Percentiles rank a stretch among this genome's conserved stretches.
These are phyloP conservation scores for Gavia stellata DNA, from an alignment of 2,113 vertebrate species.

Conservation along the genomic window DNA sequence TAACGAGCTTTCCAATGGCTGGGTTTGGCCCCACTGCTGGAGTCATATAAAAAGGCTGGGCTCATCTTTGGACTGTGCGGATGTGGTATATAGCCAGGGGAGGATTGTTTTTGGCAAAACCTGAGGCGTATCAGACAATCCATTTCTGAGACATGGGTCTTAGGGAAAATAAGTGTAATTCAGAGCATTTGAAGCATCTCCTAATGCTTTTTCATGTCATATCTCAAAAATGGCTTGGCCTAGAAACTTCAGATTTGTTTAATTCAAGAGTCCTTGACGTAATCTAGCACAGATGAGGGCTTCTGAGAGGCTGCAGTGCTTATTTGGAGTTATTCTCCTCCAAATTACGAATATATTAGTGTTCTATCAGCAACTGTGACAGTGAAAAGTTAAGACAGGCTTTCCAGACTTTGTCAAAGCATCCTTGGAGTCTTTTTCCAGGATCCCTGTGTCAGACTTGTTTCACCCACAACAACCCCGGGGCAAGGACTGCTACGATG, in stretches of 20 bases:
- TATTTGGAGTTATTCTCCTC: constrained; percentile 57
- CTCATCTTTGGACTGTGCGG: neutral
- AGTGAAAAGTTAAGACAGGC: constrained; percentile 6
- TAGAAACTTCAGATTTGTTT: constrained; percentile 73
- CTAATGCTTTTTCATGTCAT: constrained; percentile 67
- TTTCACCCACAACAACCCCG: neutral
- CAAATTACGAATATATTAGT: constrained; percentile 55
- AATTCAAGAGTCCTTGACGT: constrained; percentile 67
- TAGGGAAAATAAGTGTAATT: constrained; percentile 54
- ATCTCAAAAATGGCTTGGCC: constrained; percentile 65
- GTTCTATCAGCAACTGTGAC: constrained; percentile 25
- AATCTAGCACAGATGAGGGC: constrained; percentile 62
- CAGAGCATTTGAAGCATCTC: constrained; percentile 57
- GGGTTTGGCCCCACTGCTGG: neutral
- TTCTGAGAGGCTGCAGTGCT: constrained; percentile 52
- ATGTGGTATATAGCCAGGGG: neutral
- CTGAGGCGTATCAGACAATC: neutral
- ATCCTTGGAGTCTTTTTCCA: neutral
- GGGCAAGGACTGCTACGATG: neutral
- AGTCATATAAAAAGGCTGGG: neutral
- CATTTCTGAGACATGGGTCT: constrained; percentile 41
- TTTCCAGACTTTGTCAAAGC: constrained; percentile 44
- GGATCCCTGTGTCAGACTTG: neutral
- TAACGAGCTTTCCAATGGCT: neutral
- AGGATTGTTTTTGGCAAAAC: constrained; percentile 21